A percentile compares a stretch with the other conserved stretches of the same genome.
Evolutionary conservation across 2,113 vertebrate species (phyloP).

Genomic region (Brachionichthys hirsutus): DNA sequence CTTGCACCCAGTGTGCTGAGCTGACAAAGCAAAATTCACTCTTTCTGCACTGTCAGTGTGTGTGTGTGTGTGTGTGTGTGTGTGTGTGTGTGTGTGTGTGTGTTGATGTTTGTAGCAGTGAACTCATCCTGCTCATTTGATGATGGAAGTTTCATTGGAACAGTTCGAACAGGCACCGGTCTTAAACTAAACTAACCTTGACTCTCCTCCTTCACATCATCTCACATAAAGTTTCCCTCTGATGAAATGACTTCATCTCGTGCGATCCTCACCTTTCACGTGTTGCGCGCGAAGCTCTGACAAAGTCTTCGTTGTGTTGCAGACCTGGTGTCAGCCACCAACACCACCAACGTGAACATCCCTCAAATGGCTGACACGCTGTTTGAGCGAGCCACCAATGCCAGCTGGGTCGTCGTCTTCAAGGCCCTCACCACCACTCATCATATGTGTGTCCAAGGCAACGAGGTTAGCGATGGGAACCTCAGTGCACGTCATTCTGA

Average conservation of each 20-base stretch:
- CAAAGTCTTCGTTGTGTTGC: conserved; percentile 37
- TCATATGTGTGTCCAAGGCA: conserved; percentile 97
- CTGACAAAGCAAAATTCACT: conserved; percentile 56
- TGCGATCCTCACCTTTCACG: no score
- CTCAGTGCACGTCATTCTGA: background rate
- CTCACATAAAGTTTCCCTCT: background rate
- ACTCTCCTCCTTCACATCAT: background rate
- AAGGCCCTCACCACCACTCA: conserved; percentile 96
- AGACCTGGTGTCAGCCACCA: conserved; percentile 98
- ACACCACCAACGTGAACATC: conserved; percentile 99
- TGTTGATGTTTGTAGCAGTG: conserved; percentile 31
- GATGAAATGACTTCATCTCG: no score
- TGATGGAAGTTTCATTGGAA: conserved; percentile 50
- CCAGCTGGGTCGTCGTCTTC: conserved; percentile 99
- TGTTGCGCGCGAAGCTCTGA: no score
- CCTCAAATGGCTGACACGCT: conserved; percentile 89
- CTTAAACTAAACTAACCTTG: conserved; percentile 7
- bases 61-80: conserved; percentile 20
- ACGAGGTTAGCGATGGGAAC: conserved; percentile 82
- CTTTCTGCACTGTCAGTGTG: conserved; percentile 32
- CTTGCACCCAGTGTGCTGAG: conserved; percentile 21
- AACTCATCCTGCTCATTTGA: conserved; percentile 25
- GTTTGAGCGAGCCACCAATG: conserved; percentile 82
- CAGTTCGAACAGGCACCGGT: conserved; percentile 5
- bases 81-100: conserved; percentile 25